phyloP scores from a whole-genome alignment of 2,888 invertebrate species.

The Drosophila tanythrix region DNA sequence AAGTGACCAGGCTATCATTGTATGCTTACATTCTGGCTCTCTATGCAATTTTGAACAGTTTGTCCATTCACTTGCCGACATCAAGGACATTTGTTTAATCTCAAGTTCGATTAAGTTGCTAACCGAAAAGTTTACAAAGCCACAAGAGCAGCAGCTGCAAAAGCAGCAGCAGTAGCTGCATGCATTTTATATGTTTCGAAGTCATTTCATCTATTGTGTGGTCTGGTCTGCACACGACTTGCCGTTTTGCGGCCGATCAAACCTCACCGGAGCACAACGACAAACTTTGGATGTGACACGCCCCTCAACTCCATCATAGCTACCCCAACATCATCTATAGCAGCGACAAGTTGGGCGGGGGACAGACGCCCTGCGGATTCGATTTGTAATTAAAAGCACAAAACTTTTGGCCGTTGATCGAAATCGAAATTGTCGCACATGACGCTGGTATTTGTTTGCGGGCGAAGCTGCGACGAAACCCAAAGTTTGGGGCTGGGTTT shows the following conservation, averaged over 20 bases:
- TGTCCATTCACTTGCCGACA: slow-evolving; percentile 1
- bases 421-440: slow-evolving; percentile 55
- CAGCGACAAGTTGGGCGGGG: slow-evolving; percentile 54
- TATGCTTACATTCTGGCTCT: not conserved
- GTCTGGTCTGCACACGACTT: slow-evolving; percentile 19
- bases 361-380: slow-evolving; percentile 56
- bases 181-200: slow-evolving; percentile 50
- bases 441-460: slow-evolving; percentile 22
- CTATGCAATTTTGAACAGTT: slow-evolving; percentile 1
- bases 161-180: slow-evolving; percentile 26
- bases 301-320: not conserved
- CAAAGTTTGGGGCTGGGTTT: not conserved
- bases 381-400: slow-evolving; percentile 77
- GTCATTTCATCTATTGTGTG: slow-evolving; percentile 38
- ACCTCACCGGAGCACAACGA: slow-evolving; percentile 25
- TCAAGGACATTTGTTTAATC: slow-evolving; percentile 12
- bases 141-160: slow-evolving; percentile 14
- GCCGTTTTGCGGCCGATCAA: slow-evolving; percentile 3
- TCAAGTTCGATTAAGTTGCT: slow-evolving; percentile 38
- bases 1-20: not conserved
- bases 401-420: slow-evolving; percentile 65
- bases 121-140: slow-evolving; percentile 41
- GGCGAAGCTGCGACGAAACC: not conserved
- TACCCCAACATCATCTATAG: not conserved
- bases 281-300: slow-evolving; percentile 43